A percentile compares a stretch with the other conserved stretches of the same genome.
phyloP scores from a whole-genome alignment of 1,140 invertebrate species.

The Brachionus rubens region DNA sequence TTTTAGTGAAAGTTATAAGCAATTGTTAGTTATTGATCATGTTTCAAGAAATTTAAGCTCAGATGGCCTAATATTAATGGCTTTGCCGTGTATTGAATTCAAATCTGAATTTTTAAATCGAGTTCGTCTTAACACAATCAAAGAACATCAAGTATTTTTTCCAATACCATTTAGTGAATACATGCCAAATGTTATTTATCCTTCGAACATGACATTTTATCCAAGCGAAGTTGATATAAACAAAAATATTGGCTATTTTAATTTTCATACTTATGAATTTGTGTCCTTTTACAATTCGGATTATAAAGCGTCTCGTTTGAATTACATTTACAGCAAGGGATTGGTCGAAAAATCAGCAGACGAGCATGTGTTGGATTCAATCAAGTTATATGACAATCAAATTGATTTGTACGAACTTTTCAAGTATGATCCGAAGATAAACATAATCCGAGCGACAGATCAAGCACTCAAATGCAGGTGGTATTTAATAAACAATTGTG shows the following conservation, averaged over 20 bases:
- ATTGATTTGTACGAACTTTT: slow-evolving; percentile 68
- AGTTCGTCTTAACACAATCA: slow-evolving; percentile 58
- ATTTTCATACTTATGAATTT: slow-evolving; percentile 69
- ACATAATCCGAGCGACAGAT: slow-evolving; percentile 71
- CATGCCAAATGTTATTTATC: slow-evolving; percentile 57
- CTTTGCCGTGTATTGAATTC: slow-evolving; percentile 64
- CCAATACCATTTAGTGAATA: slow-evolving; percentile 59
- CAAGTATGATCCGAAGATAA: slow-evolving; percentile 64
- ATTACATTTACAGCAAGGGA: slow-evolving; percentile 64
- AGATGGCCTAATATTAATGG: slow-evolving; percentile 53
- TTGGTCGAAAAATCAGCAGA: slow-evolving; percentile 67
- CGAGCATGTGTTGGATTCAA: background rate
- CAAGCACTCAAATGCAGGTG: slow-evolving; percentile 62
- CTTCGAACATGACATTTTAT: slow-evolving; percentile 51
- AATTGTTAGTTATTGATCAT: slow-evolving; percentile 71
- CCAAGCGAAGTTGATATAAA: slow-evolving; percentile 69
- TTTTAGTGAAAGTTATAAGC: slow-evolving; percentile 51
- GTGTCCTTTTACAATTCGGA: slow-evolving; percentile 78
- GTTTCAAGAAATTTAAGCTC: slow-evolving; percentile 67
- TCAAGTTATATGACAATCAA: slow-evolving; percentile 45
- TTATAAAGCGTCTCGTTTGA: slow-evolving; percentile 69
- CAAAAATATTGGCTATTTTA: slow-evolving; percentile 76
- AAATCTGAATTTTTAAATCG: slow-evolving; percentile 75
- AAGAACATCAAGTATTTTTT: slow-evolving; percentile 61
- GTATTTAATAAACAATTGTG: slow-evolving; percentile 49